These are phyloP conservation scores for Chinchilla lanigera DNA, from an alignment of 2,113 vertebrate species.

Conservation along the genomic window DNA sequence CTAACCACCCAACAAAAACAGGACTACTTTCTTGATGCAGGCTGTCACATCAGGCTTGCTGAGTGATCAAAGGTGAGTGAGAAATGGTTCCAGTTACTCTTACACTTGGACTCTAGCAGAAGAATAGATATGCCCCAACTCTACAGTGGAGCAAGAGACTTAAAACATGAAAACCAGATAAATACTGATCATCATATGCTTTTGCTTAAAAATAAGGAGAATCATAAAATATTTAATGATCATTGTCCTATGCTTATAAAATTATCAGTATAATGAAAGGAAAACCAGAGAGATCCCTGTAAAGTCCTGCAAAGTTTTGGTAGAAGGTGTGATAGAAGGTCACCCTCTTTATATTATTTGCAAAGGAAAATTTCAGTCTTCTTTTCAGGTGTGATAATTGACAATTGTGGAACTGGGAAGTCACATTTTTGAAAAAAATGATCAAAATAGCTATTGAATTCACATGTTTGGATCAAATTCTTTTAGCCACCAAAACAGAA, in stretches of 20 bases:
- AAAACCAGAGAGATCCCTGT: not conserved
- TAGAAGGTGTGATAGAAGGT: not conserved
- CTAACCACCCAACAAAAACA: not conserved
- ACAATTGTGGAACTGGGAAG: conserved; percentile 3
- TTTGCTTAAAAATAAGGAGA: not conserved
- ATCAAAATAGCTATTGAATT: conserved; percentile 59
- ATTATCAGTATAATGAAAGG: not conserved
- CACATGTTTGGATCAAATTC: not conserved
- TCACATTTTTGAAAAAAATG: conserved; percentile 50
- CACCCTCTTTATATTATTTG: not conserved
- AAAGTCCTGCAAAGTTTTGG: not conserved
- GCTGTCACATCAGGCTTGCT: not conserved
- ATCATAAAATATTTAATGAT: not conserved
- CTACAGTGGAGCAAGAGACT: not conserved
- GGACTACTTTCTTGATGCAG: not conserved
- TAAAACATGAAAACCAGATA: not conserved
- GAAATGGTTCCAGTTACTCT: not conserved
- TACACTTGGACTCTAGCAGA: not conserved
- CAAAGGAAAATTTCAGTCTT: not conserved
- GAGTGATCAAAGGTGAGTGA: not conserved
- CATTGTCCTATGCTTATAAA: not conserved
- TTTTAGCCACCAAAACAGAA: conserved; percentile 63
- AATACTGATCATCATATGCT: not conserved
- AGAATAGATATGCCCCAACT: not conserved
- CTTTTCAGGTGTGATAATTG: conserved; percentile 23